phyloP scores from a whole-genome alignment of 2,113 vertebrate genomes.

The Pseudorectes ferrugineus region DNA sequence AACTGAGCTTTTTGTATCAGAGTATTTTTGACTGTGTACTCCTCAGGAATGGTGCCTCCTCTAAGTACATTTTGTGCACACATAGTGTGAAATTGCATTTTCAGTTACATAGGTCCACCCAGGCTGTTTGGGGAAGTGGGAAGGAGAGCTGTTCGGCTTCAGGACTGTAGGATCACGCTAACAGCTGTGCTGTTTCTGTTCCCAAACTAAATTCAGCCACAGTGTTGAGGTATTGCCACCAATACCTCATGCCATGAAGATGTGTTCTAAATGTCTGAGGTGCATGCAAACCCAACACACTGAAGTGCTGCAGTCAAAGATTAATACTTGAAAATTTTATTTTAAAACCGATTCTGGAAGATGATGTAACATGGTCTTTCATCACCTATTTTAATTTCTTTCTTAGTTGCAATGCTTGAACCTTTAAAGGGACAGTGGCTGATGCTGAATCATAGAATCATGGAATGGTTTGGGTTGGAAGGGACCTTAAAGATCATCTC shows the following conservation, averaged over 20 bases:
- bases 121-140: not conserved
- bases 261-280: not conserved
- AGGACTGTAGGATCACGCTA: not conserved
- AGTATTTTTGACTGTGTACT: not conserved
- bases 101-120: not conserved
- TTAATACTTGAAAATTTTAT: not conserved
- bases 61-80: not conserved
- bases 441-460: not conserved
- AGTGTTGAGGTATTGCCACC: not conserved
- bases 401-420: not conserved
- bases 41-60: not conserved
- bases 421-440: not conserved
- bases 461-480: not conserved
- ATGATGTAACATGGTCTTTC: not conserved
- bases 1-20: not conserved
- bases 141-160: not conserved
- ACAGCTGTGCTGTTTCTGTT: not conserved
- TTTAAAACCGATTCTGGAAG: not conserved
- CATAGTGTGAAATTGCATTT: not conserved
- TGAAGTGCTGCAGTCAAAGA: not conserved
- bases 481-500: not conserved
- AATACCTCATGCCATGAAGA: not conserved
- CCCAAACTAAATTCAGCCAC: not conserved
- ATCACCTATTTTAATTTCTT: not conserved
- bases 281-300: not conserved